Conservation (phyloP, 2,113 vertebrate genomes). For the Thalassoma bifasciatum region DNA sequence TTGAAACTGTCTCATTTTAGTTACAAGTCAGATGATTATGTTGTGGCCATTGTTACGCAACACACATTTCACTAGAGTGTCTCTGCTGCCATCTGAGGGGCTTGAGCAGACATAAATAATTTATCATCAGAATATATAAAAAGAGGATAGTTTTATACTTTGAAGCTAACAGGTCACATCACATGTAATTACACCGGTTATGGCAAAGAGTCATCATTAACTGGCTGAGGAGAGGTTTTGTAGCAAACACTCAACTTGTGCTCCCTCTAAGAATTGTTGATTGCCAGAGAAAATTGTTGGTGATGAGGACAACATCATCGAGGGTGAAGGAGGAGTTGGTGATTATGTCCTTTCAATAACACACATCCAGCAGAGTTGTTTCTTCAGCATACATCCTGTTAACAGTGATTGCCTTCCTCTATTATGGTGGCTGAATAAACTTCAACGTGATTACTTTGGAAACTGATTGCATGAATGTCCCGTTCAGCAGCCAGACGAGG, state of each 20-base stretch:
- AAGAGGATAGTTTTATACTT: no score
- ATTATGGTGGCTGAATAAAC: neutral
- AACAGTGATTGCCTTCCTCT: neutral
- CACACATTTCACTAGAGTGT: no score
- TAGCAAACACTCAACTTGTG: neutral
- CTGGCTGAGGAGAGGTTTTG: no score
- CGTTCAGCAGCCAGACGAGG: neutral
- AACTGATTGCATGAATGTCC: neutral
- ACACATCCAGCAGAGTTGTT: neutral
- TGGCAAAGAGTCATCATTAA: no score
- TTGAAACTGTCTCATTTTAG: no score
- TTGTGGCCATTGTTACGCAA: no score
- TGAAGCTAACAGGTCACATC: no score
- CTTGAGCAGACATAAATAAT: no score
- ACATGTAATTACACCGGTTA: no score
- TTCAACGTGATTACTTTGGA: neutral
- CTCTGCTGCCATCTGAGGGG: no score
- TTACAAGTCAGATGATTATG: no score
- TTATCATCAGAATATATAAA: no score
- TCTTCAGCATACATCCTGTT: neutral
- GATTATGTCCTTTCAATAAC: constrained; percentile 5
- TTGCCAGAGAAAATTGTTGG: neutral
- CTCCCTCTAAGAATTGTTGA: neutral
- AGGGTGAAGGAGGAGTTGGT: neutral
- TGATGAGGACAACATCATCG: neutral